Evolutionary conservation across 2,888 invertebrate species (phyloP).

Genomic region (Phyllotreta cruciferae): DNA sequence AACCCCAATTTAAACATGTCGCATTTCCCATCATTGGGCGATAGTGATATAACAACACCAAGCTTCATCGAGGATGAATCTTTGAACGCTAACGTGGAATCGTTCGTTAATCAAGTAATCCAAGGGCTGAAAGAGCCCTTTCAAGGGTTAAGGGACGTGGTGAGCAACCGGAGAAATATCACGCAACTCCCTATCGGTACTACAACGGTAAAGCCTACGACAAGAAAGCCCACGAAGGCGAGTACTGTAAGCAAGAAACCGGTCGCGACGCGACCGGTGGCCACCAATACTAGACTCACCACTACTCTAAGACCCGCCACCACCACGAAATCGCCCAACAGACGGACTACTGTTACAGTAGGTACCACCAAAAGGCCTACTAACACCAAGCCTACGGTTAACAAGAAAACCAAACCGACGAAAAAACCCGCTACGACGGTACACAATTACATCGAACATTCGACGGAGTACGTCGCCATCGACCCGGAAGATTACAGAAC

Average conservation of each 20-base stretch:
- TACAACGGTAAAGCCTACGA: conserved; percentile 47
- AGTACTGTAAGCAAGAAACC: conserved; percentile 52
- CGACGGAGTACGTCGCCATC: conserved; percentile 36
- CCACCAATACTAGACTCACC: conserved; percentile 49
- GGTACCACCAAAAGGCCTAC: conserved; percentile 37
- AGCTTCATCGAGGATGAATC: conserved; percentile 78
- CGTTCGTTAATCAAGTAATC: conserved; percentile 84
- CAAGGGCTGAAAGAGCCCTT: conserved; percentile 84
- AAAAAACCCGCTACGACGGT: conserved; percentile 59
- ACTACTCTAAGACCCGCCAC: conserved; percentile 49
- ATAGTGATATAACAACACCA: conserved; percentile 77
- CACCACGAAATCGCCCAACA: conserved; percentile 26
- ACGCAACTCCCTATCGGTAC: conserved; percentile 46
- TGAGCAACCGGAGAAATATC: conserved; percentile 64
- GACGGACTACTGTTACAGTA: too few species aligned
- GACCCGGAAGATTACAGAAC: conserved; percentile 54
- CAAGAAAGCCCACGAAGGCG: conserved; percentile 54
- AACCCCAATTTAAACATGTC: conserved; percentile 83
- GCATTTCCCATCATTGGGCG: conserved; percentile 62
- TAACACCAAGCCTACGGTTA: conserved; percentile 49
- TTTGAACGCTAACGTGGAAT: conserved; percentile 79
- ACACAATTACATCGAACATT: conserved; percentile 57
- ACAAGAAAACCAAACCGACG: conserved; percentile 58
- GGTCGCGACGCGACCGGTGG: conserved; percentile 50
- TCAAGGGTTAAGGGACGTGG: conserved; percentile 79